phyloP scores from a whole-genome alignment of 2,888 invertebrate species.

The Euplagia quadripunctaria region DNA sequence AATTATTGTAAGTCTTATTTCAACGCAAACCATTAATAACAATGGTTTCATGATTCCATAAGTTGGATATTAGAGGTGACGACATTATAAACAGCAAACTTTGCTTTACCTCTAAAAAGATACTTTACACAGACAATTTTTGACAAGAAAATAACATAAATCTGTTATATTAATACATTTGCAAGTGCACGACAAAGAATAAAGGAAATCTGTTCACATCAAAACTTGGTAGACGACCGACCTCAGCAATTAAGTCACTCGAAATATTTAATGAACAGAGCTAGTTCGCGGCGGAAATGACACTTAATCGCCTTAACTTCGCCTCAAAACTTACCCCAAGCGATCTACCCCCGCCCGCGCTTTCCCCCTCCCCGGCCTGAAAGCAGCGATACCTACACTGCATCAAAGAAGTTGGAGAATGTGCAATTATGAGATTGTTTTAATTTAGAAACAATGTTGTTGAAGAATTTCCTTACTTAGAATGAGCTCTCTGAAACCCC shows the following conservation, averaged over 20 bases:
- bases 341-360: slow-evolving; percentile 55
- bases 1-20: neutral
- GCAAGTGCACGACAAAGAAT: slow-evolving; percentile 51
- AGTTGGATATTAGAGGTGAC: neutral
- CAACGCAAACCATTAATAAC: neutral
- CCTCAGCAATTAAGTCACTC: slow-evolving; percentile 83
- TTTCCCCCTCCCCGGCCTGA: slow-evolving; percentile 38
- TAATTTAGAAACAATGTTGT: slow-evolving; percentile 87
- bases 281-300: slow-evolving; percentile 85
- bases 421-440: slow-evolving; percentile 88
- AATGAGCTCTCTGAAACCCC: slow-evolving; percentile 77
- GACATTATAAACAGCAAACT: neutral
- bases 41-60: neutral
- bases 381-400: slow-evolving; percentile 73
- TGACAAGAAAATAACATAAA: slow-evolving; percentile 15
- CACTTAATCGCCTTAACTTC: slow-evolving; percentile 86
- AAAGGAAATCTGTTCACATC: slow-evolving; percentile 70
- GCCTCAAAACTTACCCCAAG: slow-evolving; percentile 80
- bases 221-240: slow-evolving; percentile 74
- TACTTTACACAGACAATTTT: neutral
- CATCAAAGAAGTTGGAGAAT: slow-evolving; percentile 86
- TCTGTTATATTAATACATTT: slow-evolving; percentile 27
- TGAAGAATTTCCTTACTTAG: slow-evolving; percentile 83
- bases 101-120: neutral
- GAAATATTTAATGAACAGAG: slow-evolving; percentile 86